Evolutionary conservation across 1,140 invertebrate genomes (phyloP).

Genomic region (Diachasma alloeum): DNA sequence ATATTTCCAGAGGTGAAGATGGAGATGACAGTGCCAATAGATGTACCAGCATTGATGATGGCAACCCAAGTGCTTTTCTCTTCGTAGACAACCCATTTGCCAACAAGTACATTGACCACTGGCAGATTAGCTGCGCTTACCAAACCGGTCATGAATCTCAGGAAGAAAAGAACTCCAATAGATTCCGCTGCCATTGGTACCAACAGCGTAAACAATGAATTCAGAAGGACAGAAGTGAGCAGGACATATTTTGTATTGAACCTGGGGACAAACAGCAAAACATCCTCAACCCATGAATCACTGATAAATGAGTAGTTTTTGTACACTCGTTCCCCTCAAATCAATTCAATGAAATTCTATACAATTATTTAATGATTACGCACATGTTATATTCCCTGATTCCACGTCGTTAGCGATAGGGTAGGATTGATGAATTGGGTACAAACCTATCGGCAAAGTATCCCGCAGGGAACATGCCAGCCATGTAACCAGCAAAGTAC

Average conservation of each 20-base stretch:
- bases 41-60: constrained; percentile 74
- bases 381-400: too few species aligned
- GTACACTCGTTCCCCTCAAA: too few species aligned
- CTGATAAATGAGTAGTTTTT: neutral
- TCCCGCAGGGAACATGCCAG: constrained; percentile 72
- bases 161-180: constrained; percentile 61
- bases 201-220: constrained; percentile 76
- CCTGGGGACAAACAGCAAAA: constrained; percentile 30
- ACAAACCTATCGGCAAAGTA: constrained; percentile 65
- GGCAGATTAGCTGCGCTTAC: constrained; percentile 64
- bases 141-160: constrained; percentile 69
- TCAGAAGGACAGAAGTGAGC: constrained; percentile 77
- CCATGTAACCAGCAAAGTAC: constrained; percentile 89
- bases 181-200: constrained; percentile 70
- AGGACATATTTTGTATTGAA: constrained; percentile 86
- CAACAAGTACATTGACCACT: constrained; percentile 57
- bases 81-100: constrained; percentile 60
- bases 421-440: neutral
- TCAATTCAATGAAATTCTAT: too few species aligned
- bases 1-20: constrained; percentile 77
- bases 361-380: too few species aligned
- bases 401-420: neutral
- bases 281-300: neutral
- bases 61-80: constrained; percentile 64
- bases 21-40: constrained; percentile 80